Percentiles rank a stretch among this genome's conserved stretches.
Conservation (phyloP, 2,113 vertebrate genomes). For the Pomatostomus ruficeps region DNA sequence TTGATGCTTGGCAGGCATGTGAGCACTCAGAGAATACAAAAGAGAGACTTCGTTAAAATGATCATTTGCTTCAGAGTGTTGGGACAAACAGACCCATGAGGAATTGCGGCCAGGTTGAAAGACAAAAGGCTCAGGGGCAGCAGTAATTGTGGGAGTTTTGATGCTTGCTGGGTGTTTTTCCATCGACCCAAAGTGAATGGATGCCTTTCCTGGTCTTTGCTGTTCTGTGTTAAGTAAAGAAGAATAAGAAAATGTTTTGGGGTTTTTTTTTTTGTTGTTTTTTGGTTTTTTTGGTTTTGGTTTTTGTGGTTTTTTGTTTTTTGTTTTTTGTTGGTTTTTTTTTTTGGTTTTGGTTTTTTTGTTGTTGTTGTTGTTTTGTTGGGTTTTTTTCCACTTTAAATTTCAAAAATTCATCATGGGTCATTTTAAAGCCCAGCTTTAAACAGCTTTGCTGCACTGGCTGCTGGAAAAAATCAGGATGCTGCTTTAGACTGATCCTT, state of each 20-base stretch:
- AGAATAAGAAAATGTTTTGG: neutral
- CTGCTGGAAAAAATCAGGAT: neutral
- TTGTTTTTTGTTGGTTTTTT: too few relatives aligned
- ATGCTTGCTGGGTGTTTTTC: neutral
- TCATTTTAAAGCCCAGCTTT: neutral
- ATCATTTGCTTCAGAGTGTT: neutral
- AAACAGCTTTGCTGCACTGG: neutral
- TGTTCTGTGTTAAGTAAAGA: neutral
- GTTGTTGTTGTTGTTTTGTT: too few relatives aligned
- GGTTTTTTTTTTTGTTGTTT: too few relatives aligned
- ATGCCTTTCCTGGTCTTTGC: neutral
- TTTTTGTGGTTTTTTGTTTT: too few relatives aligned
- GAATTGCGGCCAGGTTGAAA: neutral
- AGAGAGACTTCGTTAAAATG: neutral
- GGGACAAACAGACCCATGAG: neutral
- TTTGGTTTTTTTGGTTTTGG: too few relatives aligned
- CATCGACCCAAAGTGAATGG: neutral
- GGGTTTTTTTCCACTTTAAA: neutral
- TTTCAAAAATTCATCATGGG: neutral
- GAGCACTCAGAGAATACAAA: neutral
- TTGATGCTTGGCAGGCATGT: neutral
- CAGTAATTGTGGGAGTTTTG: neutral
- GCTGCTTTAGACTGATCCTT: neutral
- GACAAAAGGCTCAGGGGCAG: neutral
- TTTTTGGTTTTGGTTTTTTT: too few relatives aligned